Evolutionary conservation across 2,888 invertebrate species (phyloP), one percentile per base, ranked within the genome.

Genomic region (Erebia aethiops): DNA sequence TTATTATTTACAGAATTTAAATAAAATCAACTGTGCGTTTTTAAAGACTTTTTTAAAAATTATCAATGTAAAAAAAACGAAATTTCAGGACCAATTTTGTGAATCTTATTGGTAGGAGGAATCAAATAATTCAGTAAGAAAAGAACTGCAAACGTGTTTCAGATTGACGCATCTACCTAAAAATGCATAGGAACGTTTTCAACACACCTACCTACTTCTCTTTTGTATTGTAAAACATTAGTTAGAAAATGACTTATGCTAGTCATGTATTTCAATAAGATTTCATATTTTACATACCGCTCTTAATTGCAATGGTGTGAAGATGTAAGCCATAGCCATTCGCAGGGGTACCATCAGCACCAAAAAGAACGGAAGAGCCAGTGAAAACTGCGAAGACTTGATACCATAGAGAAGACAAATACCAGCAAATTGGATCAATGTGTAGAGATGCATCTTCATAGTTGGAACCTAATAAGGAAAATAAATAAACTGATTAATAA

Each of bases 361-460:
- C 64, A 99, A 94, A 88, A 99, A 97, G 93, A 99, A 98, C 3
- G 99, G 99, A 87, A 99, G 97, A 16, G 97, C 97, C 72, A 99
- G 94, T 0, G 99, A 98, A 74, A 97, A 96, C 67, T 95, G 95
- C 3, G 98, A 97, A 18, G 98, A 98, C 90, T 99, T 99, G 21
- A 99, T 97, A 11, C 95, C 94, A 96, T 98, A 98, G 69, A 99
- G 93, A 26, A 97, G 77, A 1, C 94, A 94, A 79, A 99, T 94
- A 80, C 97, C 97, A 2, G 95, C 84, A 69, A 98, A 89, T 91
- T 99, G 99, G 76, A 98, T 95, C 58, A 96, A 82, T 0, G 99
- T 99, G 92, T 96, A 98, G 76, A 98, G 83, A 92, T 99, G 98
- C 98, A 99, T 97, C 90, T 97, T 97, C 89, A 96, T 94, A 0